These are phyloP conservation scores for Garrulus glandarius DNA, from an alignment of 2,797 vertebrate species.

Conservation along the genomic window DNA sequence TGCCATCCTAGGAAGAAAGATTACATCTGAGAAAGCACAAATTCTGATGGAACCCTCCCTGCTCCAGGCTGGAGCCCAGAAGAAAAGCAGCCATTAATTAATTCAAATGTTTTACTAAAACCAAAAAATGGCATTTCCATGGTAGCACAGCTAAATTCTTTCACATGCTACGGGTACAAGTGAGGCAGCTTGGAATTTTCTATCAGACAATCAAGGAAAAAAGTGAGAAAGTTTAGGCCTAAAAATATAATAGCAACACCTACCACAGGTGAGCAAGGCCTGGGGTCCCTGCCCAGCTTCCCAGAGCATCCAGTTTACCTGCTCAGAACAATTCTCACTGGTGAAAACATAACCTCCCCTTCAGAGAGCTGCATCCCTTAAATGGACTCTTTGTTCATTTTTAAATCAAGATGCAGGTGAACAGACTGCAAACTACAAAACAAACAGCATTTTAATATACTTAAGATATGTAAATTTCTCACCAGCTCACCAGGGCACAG, in stretches of 20 bases:
- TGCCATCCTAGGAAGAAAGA: neutral
- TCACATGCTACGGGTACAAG: neutral
- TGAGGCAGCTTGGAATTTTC: neutral
- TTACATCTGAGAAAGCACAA: neutral
- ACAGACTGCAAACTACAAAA: neutral
- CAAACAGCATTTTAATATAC: fast-evolving
- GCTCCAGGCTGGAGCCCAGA: neutral
- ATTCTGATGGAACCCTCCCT: neutral
- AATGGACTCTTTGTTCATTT: neutral
- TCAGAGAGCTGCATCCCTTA: neutral
- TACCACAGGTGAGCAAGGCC: neutral
- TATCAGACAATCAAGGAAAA: neutral
- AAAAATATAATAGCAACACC: fast-evolving
- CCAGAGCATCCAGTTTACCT: neutral
- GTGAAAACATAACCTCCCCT: neutral
- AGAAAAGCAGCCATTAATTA: neutral
- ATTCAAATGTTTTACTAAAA: neutral
- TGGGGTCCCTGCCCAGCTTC: neutral
- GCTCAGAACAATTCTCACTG: neutral
- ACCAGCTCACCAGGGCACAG: neutral
- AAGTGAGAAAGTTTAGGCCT: neutral
- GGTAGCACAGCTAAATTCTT: neutral
- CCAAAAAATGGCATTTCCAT: neutral
- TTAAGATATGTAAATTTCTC: neutral
- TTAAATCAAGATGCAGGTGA: neutral